Evolutionary conservation across 2,113 vertebrate species (phyloP).

Genomic region (Pelusios castaneus): DNA sequence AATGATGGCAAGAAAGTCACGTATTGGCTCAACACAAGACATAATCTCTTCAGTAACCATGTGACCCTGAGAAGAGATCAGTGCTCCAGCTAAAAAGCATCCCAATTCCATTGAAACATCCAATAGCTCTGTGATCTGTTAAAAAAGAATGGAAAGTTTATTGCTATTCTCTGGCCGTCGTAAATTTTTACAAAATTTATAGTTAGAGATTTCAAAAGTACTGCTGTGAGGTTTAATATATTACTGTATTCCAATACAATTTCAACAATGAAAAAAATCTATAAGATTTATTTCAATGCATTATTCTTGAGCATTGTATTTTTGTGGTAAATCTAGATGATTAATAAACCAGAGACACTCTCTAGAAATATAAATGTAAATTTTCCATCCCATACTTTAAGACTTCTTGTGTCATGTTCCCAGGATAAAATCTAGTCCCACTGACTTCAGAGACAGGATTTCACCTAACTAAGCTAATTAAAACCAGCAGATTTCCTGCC

Average conservation of each 20-base stretch:
- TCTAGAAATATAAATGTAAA: neutral
- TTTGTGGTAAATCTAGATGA: neutral
- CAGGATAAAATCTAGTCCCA: neutral
- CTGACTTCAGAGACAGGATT: neutral
- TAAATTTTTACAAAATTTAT: neutral
- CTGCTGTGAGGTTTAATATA: neutral
- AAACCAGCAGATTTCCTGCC: neutral
- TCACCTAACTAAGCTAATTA: neutral
- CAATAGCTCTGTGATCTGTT: constrained; percentile 91
- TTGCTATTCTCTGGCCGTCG: neutral
- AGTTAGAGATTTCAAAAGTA: neutral
- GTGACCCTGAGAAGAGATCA: constrained; percentile 96
- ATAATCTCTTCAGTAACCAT: constrained; percentile 90
- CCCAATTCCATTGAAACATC: constrained; percentile 97
- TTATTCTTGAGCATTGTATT: neutral
- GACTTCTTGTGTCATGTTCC: neutral
- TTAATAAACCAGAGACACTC: neutral
- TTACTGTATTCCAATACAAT: neutral
- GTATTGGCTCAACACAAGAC: constrained; percentile 91
- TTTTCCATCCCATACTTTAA: neutral
- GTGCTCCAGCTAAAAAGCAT: constrained; percentile 94
- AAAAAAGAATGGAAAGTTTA: constrained; percentile 19
- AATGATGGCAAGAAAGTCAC: constrained; percentile 96
- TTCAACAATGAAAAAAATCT: constrained; percentile 1
- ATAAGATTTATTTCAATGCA: neutral